Conservation (phyloP, 2,797 vertebrate species). For the Esox masquinongy region DNA sequence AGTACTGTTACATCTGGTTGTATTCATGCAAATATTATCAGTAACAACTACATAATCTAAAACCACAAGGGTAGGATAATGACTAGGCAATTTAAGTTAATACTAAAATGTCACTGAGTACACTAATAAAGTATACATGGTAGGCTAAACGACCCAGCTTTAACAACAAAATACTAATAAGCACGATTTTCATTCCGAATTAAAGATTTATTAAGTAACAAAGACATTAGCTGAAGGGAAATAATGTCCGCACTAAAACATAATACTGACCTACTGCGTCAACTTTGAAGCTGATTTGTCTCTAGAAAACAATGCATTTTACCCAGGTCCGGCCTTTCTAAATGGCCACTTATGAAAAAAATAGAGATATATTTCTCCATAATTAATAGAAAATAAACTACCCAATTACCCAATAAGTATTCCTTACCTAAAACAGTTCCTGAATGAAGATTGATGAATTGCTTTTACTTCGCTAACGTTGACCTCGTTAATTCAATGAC, state of each 20-base stretch:
- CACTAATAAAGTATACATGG: no score
- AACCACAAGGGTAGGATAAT: neutral
- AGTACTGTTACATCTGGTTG: neutral
- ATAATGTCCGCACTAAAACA: neutral
- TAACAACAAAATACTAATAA: neutral
- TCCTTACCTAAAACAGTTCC: neutral
- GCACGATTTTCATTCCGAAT: neutral
- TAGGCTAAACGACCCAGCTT: neutral
- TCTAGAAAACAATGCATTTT: constrained; percentile 57
- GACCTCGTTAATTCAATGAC: neutral
- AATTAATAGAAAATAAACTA: neutral
- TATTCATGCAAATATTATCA: neutral
- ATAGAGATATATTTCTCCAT: neutral
- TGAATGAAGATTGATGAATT: neutral
- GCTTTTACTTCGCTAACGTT: neutral
- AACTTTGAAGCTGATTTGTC: constrained; percentile 26
- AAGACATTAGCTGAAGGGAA: neutral
- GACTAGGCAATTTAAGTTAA: no score
- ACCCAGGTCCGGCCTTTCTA: neutral
- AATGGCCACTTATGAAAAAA: neutral
- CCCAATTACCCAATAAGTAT: neutral
- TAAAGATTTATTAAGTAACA: neutral
- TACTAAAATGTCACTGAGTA: no score
- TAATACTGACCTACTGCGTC: constrained; percentile 57
- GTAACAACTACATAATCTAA: neutral